Conservation (phyloP, 2,888 invertebrate species). For the Odontocolon sp. region DNA sequence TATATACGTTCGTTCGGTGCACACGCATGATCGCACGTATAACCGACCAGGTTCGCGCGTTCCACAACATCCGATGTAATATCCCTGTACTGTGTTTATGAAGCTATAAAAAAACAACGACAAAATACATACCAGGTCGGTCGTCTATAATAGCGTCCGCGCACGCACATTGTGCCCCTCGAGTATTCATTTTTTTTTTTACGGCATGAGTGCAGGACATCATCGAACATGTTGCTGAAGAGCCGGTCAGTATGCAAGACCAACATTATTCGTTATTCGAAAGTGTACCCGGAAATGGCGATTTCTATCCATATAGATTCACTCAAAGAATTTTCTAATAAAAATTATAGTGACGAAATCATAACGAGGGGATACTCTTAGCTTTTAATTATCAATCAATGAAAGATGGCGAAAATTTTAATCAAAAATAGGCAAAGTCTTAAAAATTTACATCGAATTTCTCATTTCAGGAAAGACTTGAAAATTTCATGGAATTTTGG, state of each 20-base stretch:
- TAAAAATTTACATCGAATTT: too few species aligned
- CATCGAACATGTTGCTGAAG: conserved; percentile 14
- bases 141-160: conserved; percentile 21
- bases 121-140: conserved; percentile 24
- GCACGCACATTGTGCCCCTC: conserved; percentile 6
- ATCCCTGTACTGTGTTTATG: conserved; percentile 65
- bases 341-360: too few species aligned
- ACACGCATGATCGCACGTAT: conserved; percentile 18
- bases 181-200: conserved; percentile 34
- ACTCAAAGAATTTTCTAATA: too few species aligned
- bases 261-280: background rate
- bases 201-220: conserved; percentile 37
- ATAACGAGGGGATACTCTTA: too few species aligned
- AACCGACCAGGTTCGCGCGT: background rate
- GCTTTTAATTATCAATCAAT: too few species aligned
- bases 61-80: conserved; percentile 63
- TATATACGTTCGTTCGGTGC: conserved; percentile 55
- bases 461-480: too few species aligned
- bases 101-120: conserved; percentile 63
- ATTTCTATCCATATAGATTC: too few species aligned
- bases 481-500: too few species aligned
- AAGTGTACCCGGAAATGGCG: background rate
- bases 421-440: too few species aligned
- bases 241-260: background rate
- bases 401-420: too few species aligned